Percentiles rank a stretch among this genome's conserved stretches.
phyloP scores from a whole-genome alignment of 2,797 vertebrate species.

The Arnoldichthys spilopterus region DNA sequence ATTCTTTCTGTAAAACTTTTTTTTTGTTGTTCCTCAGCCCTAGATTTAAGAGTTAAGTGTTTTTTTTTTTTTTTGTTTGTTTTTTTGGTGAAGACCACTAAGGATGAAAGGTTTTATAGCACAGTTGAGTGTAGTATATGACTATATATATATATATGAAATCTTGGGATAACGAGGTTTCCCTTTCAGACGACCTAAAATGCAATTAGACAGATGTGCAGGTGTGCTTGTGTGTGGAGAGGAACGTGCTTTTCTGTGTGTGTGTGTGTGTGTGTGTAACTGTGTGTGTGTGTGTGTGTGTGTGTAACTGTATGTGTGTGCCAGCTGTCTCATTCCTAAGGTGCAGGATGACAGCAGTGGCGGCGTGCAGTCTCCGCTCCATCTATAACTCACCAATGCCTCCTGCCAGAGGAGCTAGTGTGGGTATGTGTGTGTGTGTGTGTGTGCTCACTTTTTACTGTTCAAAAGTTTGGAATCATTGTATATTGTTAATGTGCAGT shows the following conservation, averaged over 20 bases:
- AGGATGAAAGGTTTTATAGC: slow-evolving; percentile 57
- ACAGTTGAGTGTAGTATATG: slow-evolving; percentile 46
- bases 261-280: slow-evolving; percentile 8
- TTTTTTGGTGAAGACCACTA: slow-evolving; percentile 68
- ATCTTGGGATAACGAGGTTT: slow-evolving; percentile 22
- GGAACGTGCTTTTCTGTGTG: not conserved
- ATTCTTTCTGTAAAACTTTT: slow-evolving; percentile 67
- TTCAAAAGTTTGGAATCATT: not conserved
- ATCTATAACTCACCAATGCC: slow-evolving; percentile 66
- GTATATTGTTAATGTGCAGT: too few species aligned
- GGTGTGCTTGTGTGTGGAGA: not conserved
- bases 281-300: slow-evolving; percentile 29
- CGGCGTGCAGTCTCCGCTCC: slow-evolving; percentile 64
- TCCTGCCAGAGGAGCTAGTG: slow-evolving; percentile 38
- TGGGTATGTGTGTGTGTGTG: slow-evolving; percentile 16
- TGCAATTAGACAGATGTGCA: slow-evolving; percentile 5
- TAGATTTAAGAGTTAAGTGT: slow-evolving; percentile 49
- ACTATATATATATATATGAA: slow-evolving; percentile 23
- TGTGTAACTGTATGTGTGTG: not conserved
- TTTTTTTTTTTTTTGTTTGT: slow-evolving; percentile 28
- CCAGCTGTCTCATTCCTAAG: slow-evolving; percentile 81
- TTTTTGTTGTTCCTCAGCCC: slow-evolving; percentile 54
- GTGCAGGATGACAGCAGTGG: slow-evolving; percentile 69
- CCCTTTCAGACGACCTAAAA: not conserved
- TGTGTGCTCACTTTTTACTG: not conserved